Base-by-base conservation (phyloP, 2,888 invertebrate genomes). In the Tillus elongatus region DNA sequence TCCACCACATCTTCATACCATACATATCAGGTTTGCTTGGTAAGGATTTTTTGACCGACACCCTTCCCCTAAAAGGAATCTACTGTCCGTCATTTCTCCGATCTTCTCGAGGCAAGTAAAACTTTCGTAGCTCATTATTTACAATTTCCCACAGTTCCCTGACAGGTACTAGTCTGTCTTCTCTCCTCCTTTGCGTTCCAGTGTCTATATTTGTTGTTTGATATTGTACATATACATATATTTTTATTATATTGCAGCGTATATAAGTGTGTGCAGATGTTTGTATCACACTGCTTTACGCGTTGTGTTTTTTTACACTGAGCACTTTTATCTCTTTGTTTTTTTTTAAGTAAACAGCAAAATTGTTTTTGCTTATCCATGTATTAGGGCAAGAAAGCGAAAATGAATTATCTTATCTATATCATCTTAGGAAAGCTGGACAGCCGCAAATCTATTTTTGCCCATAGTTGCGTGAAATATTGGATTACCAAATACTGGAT, bases 1-100 rank as follows among this genome's bases (percentile, higher is more conserved):
- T 35, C 13, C 33, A 33, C 33, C 33, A 33, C 3, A 33, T 33
- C 15, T 41, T 41, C 41, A 36, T 41, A 33, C 43, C 40, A 33
- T 43, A 43, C 33, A 41, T 37, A 14, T 43, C 35, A 33, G 40
- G 38, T 43, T 39, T 44, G 14, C 28, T 33, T 9, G 44, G 30
- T 29, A 44, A 27, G 15, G 39, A 42, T 14, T 42, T 39, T 24
- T 33, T 30, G 33, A 42, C 38, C 9, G 31, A 19, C 13, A 37
- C 31, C n/a, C 36, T 26, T 28, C 36, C 39, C 12, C 15, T 16
- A 35, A 33, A 41, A 35, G 38, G 36, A 19, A 40, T 31, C n/a
- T 34, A 19, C 26, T 43, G 43, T 28, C 38, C 35, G 35, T 43
- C 31, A 16, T 41, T 16, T 12, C 8, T 33, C 4, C 3, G 13